Percentiles rank a stretch among this genome's conserved stretches.
Conservation (phyloP, 2,113 vertebrate species). For the Pollimyrus isidori region DNA sequence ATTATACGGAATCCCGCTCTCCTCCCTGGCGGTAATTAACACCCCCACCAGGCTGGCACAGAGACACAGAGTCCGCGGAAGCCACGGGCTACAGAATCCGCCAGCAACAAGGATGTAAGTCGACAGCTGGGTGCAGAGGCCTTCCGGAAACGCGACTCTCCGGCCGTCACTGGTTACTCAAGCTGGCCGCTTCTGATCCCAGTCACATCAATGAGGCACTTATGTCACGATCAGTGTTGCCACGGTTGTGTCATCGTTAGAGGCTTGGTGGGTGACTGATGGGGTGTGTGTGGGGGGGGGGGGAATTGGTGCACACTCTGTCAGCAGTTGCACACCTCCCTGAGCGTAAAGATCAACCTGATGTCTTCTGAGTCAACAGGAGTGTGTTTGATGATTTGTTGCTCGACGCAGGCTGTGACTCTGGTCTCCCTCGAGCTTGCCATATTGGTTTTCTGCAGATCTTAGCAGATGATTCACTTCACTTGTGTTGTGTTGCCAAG, state of each 20-base stretch:
- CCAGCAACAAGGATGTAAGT: conserved; percentile 40
- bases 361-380: background rate
- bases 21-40: conserved; percentile 43
- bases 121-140: background rate
- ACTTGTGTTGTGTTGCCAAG: background rate
- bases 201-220: conserved; percentile 17
- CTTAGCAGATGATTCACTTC: conserved; percentile 29
- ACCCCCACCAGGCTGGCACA: conserved; percentile 30
- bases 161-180: background rate
- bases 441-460: conserved; percentile 39
- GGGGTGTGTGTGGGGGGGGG: background rate
- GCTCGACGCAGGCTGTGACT: conserved; percentile 24
- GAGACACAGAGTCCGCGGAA: conserved; percentile 33
- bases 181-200: conserved; percentile 17
- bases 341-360: background rate
- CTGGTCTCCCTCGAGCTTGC: conserved; percentile 30
- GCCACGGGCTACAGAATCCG: conserved; percentile 38
- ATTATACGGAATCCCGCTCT: background rate
- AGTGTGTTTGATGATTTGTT: background rate
- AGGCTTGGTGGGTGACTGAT: background rate
- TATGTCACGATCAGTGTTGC: conserved; percentile 24
- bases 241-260: background rate
- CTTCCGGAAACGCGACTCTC: background rate
- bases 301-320: background rate
- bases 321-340: conserved; percentile 2